phyloP scores from a whole-genome alignment of 2,797 vertebrate genomes.

The Octomys mimax region DNA sequence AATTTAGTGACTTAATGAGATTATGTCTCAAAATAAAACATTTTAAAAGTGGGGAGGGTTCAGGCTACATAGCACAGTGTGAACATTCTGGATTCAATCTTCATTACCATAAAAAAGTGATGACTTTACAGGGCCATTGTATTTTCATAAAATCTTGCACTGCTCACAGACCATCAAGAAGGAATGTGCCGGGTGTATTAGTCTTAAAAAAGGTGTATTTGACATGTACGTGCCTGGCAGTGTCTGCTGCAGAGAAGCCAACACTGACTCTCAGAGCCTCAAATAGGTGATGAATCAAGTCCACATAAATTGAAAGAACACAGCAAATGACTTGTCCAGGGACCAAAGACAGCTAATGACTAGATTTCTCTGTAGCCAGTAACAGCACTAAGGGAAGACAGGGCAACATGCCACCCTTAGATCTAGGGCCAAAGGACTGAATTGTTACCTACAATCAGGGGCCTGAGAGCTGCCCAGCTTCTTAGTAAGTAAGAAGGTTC shows the following conservation, averaged over 20 bases:
- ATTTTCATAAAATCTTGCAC: conserved; percentile 31
- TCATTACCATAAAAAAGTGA: background rate
- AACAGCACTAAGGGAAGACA: conserved; percentile 8
- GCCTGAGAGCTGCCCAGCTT: conserved; percentile 12
- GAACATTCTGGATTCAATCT: background rate
- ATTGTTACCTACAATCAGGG: background rate
- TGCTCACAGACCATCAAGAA: conserved; percentile 66
- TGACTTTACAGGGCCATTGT: conserved; percentile 27
- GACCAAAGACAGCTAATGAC: conserved; percentile 28
- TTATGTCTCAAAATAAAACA: background rate
- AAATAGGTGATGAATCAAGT: conserved; percentile 67
- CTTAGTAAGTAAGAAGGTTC: conserved; percentile 29
- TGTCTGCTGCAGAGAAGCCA: conserved; percentile 53
- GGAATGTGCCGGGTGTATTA: conserved; percentile 24
- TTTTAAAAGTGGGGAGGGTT: background rate
- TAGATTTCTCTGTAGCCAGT: conserved; percentile 9
- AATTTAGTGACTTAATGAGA: background rate
- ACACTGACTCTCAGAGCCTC: conserved; percentile 53
- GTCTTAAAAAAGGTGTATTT: conserved; percentile 67
- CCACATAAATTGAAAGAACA: conserved; percentile 51
- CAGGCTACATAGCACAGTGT: background rate
- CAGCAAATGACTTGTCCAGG: conserved; percentile 18
- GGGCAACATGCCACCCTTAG: background rate
- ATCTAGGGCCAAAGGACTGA: conserved; percentile 38
- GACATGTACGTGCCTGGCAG: conserved; percentile 59